Evolutionary conservation across 2,113 vertebrate species (phyloP), one percentile per base, ranked within the genome.

Genomic region (Nansenia antarctica): DNA sequence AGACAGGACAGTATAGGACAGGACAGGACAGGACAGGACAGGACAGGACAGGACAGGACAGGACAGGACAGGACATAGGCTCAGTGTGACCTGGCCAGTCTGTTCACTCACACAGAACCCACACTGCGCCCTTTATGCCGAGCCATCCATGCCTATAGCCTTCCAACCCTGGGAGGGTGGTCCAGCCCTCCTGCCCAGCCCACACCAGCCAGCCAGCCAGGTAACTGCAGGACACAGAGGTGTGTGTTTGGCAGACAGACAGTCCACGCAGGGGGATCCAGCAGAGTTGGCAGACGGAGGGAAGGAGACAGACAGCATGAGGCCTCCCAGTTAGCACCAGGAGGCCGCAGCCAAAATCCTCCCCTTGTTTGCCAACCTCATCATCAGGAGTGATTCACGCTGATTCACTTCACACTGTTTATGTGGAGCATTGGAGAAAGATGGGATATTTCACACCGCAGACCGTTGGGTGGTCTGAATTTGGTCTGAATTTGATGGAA

Each of bases 51-150:
- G 24, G 22, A 54, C 7, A 54, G 52, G 52, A 26, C 34, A 63
- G 42, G 47, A 67, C 5, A 67, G 35, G 49, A 52, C 31, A 55
- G 30, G 29, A n/a, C n/a, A 37, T 65, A 20, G 3, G 18, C 9
- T 60, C n/a, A 5, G 49, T 71, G 57, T 73, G 63, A 82, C 69
- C n/a, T 47, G 8, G 2, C 66, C 52, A 42, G 14, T 2, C 3
- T 59, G 26, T 65, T 62, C 45, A 65, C 39, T 0, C 39, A 42
- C 18, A 18, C 14, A 42, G 12, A 42, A 45, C 24, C 1, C 24
- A 22, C 6, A 31, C 27, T n/a, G n/a, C n/a, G n/a, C n/a, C n/a
- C n/a, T n/a, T n/a, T 15, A 42, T 5, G 18, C 39, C 45, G 20
- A 7, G 18, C 45, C 45, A 1, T 15, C 45, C 45, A 49, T n/a